phyloP scores from a whole-genome alignment of 2,113 vertebrate genomes.

The Collichthys lucidus region DNA sequence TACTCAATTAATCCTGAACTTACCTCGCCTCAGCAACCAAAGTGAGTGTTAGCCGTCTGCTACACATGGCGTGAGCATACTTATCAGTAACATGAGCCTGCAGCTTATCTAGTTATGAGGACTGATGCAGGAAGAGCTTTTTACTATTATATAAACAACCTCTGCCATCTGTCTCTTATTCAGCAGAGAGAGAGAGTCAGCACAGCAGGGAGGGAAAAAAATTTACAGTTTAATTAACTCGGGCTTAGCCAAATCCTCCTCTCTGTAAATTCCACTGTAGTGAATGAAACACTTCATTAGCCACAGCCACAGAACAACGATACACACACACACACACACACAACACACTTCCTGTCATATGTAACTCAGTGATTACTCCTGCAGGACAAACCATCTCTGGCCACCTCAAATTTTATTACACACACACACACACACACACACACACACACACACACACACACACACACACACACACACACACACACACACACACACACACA shows the following conservation, averaged over 20 bases:
- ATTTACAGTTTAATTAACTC: slow-evolving; percentile 68
- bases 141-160: slow-evolving; percentile 61
- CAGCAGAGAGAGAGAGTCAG: slow-evolving; percentile 15
- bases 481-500: background rate
- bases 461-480: background rate
- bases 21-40: slow-evolving; percentile 1
- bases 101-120: slow-evolving; percentile 54
- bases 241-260: slow-evolving; percentile 75
- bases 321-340: slow-evolving; percentile 12
- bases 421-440: background rate
- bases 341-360: background rate
- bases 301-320: background rate
- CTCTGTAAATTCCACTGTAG: slow-evolving; percentile 58
- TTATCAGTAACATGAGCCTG: slow-evolving; percentile 20
- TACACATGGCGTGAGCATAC: slow-evolving; percentile 15
- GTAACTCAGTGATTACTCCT: background rate
- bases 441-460: background rate
- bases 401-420: slow-evolving; percentile 33
- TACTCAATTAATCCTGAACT: no score
- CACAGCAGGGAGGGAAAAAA: slow-evolving; percentile 1
- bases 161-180: slow-evolving; percentile 53
- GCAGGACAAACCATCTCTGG: slow-evolving; percentile 29
- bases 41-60: background rate
- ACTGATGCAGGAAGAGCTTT: slow-evolving; percentile 44
- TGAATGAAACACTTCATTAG: slow-evolving; percentile 55